phyloP scores from a whole-genome alignment of 1,140 invertebrate species.

The Sitophilus oryzae region DNA sequence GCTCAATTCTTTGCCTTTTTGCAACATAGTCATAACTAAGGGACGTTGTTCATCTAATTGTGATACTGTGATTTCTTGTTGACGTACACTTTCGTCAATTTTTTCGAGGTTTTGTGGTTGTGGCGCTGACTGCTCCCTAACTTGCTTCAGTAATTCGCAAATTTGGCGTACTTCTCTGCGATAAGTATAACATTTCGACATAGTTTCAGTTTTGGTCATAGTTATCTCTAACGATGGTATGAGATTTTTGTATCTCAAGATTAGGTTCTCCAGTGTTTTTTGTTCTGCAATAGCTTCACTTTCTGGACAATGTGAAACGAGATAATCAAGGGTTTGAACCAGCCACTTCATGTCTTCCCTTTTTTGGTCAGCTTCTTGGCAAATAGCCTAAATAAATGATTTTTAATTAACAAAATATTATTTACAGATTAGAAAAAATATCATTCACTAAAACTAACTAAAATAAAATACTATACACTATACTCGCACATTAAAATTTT shows the following conservation, averaged over 20 bases:
- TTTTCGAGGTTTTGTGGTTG: constrained; percentile 67
- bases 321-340: constrained; percentile 79
- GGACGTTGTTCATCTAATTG: constrained; percentile 80
- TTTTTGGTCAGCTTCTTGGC: constrained; percentile 80
- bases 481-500: no score
- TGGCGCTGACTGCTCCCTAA: constrained; percentile 63
- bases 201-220: constrained; percentile 84
- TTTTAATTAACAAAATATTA: no score
- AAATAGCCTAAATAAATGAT: no score
- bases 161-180: constrained; percentile 81
- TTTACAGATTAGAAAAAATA: no score
- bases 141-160: constrained; percentile 64
- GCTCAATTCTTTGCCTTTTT: constrained; percentile 81
- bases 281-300: constrained; percentile 73
- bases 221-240: constrained; percentile 89
- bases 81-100: constrained; percentile 65
- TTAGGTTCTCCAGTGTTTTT: constrained; percentile 72
- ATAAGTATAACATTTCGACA: constrained; percentile 88
- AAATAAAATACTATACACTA: no score
- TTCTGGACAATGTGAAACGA: constrained; percentile 75
- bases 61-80: constrained; percentile 73
- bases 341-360: constrained; percentile 93
- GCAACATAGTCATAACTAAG: constrained; percentile 83
- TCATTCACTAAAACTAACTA: no score
- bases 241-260: constrained; percentile 81